Evolutionary conservation across 2,797 vertebrate genomes (phyloP).

Genomic region (Austrolebias charrua): DNA sequence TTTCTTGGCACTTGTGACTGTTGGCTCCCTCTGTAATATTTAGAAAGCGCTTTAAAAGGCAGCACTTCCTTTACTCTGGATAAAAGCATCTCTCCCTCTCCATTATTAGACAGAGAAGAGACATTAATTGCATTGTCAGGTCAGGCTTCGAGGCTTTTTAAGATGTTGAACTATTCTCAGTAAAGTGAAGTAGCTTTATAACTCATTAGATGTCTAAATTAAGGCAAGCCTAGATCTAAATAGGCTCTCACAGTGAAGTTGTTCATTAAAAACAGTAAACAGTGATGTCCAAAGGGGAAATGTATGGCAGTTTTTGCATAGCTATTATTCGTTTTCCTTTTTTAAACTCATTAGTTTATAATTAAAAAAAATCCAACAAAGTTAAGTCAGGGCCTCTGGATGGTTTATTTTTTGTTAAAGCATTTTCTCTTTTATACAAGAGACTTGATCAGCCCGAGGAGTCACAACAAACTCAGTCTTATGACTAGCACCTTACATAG

Average conservation of each 20-base stretch:
- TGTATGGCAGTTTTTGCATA: no score
- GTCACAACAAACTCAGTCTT: no score
- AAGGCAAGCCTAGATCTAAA: slow-evolving; percentile 1
- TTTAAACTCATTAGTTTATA: no score
- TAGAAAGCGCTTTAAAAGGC: slow-evolving; percentile 40
- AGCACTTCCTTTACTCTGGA: slow-evolving; percentile 48
- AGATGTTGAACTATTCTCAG: slow-evolving; percentile 9
- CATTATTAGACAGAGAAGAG: slow-evolving; percentile 30
- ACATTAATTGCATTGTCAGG: slow-evolving; percentile 13
- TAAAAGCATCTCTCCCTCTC: slow-evolving; percentile 35
- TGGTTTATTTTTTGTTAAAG: no score
- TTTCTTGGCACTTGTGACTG: neutral
- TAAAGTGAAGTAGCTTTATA: slow-evolving; percentile 8
- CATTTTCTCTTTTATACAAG: no score
- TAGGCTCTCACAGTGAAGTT: neutral
- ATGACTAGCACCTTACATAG: no score
- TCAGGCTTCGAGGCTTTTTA: neutral
- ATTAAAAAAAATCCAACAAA: no score
- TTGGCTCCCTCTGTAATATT: slow-evolving; percentile 12
- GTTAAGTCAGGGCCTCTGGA: no score
- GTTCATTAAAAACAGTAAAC: no score
- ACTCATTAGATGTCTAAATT: slow-evolving; percentile 10
- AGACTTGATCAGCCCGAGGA: no score
- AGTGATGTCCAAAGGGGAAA: no score
- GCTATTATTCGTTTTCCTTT: no score